These are phyloP conservation scores for Synanthedon myopaeformis DNA, from an alignment of 2,888 invertebrate species.

Conservation along the genomic window DNA sequence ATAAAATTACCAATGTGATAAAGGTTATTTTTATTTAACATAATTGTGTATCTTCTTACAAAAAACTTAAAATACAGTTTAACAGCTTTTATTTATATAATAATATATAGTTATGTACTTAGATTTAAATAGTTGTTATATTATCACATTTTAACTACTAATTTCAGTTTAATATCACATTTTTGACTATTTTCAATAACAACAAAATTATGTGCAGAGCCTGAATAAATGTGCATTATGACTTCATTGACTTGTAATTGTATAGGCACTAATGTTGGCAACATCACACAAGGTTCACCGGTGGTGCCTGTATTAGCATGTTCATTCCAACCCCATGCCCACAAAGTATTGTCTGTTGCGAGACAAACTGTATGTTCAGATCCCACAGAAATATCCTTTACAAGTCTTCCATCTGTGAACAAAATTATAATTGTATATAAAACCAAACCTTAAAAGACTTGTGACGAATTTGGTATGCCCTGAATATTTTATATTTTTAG, in stretches of 20 bases:
- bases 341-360: conserved; percentile 73
- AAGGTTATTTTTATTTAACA: no score
- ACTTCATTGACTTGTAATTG: conserved; percentile 15
- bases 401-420: conserved; percentile 51
- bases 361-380: conserved; percentile 85
- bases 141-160: not conserved
- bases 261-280: conserved; percentile 39
- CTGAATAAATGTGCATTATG: conserved; percentile 45
- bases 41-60: no score
- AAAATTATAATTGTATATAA: no score
- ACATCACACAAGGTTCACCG: conserved; percentile 25
- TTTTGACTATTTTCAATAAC: conserved; percentile 19
- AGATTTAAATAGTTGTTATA: not conserved
- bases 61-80: no score
- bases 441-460: no score
- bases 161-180: not conserved
- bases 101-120: no score
- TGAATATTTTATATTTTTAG: no score
- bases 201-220: conserved; percentile 59
- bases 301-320: conserved; percentile 85
- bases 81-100: no score
- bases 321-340: conserved; percentile 92
- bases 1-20: no score
- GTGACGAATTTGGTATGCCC: no score
- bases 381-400: conserved; percentile 75